A percentile compares a stretch with the other conserved stretches of the same genome.
These are phyloP conservation scores for Agonopterix heracliana DNA, from an alignment of 2,888 invertebrate genomes.

Conservation along the genomic window DNA sequence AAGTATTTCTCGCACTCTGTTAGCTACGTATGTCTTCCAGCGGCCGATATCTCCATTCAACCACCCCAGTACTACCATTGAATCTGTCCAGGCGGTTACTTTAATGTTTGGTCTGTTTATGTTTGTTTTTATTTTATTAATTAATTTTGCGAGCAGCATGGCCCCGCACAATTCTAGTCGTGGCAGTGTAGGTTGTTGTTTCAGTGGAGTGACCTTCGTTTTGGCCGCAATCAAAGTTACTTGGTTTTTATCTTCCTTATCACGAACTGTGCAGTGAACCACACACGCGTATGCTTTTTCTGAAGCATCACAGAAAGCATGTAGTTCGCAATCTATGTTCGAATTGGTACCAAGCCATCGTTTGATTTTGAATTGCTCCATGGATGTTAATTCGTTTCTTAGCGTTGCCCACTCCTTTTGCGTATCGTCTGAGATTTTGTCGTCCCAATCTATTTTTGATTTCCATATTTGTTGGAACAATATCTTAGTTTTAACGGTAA, in stretches of 20 bases:
- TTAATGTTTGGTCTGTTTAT: neutral
- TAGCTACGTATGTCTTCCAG: conserved; percentile 7
- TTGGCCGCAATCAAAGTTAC: neutral
- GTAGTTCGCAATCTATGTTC: neutral
- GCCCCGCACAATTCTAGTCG: too few relatives aligned
- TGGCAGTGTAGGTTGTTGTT: conserved; percentile 3
- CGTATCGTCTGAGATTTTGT: conserved; percentile 9
- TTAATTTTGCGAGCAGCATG: too few relatives aligned
- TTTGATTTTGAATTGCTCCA: neutral
- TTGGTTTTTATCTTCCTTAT: neutral
- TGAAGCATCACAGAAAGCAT: conserved; percentile 4
- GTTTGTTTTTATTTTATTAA: too few relatives aligned
- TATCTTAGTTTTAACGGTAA: conserved; percentile 18
- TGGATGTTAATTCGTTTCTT: neutral
- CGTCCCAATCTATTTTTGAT: conserved; percentile 13
- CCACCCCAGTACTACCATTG: conserved; percentile 1
- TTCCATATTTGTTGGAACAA: conserved; percentile 17
- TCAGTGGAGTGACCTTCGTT: conserved; percentile 7
- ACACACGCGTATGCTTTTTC: conserved; percentile 3
- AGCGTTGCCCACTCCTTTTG: conserved; percentile 13
- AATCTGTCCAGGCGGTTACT: neutral
- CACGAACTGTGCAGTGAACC: conserved; percentile 1
- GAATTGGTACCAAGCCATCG: neutral
- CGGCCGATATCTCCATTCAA: conserved; percentile 1
- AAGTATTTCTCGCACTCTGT: conserved; percentile 1